Conservation (phyloP, 1,140 invertebrate genomes). For the Leptopilina boulardi region DNA sequence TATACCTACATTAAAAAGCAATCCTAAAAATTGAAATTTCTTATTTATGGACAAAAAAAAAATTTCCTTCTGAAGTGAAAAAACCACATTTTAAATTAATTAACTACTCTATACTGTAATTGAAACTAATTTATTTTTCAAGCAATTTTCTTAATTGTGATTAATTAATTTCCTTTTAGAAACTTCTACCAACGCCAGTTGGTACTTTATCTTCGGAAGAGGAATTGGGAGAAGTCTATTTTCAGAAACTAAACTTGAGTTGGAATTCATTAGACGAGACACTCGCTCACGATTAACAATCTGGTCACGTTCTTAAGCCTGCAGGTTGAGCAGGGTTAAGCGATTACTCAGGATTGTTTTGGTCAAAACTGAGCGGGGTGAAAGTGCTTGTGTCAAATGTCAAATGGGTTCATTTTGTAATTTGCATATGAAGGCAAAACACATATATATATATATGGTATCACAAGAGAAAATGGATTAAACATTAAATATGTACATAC, state of each 20-base stretch:
- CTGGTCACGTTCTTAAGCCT: conserved; percentile 53
- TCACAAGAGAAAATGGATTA: conserved; percentile 6
- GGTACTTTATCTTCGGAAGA: conserved; percentile 10
- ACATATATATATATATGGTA: neutral
- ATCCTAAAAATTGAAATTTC: neutral
- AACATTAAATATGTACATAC: conserved; percentile 57
- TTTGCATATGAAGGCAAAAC: conserved; percentile 45
- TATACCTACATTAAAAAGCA: no score
- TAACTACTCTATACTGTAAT: conserved; percentile 6
- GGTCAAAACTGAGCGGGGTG: conserved; percentile 54
- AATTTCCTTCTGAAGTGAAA: neutral
- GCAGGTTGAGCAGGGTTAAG: conserved; percentile 52
- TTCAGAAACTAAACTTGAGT: conserved; percentile 44
- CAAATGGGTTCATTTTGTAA: conserved; percentile 43
- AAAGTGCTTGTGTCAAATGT: conserved; percentile 58
- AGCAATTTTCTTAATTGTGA: conserved; percentile 15
- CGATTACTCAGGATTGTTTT: conserved; percentile 59
- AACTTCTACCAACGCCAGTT: neutral
- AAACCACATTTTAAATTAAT: neutral
- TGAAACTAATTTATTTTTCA: conserved; percentile 18
- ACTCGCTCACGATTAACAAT: conserved; percentile 48
- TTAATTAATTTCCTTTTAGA: neutral
- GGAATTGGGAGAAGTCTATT: conserved; percentile 48
- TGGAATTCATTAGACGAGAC: conserved; percentile 49
- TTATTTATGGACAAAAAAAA: neutral